phyloP scores from a whole-genome alignment of 2,888 invertebrate species.

The Caenorhabditis sinica region DNA sequence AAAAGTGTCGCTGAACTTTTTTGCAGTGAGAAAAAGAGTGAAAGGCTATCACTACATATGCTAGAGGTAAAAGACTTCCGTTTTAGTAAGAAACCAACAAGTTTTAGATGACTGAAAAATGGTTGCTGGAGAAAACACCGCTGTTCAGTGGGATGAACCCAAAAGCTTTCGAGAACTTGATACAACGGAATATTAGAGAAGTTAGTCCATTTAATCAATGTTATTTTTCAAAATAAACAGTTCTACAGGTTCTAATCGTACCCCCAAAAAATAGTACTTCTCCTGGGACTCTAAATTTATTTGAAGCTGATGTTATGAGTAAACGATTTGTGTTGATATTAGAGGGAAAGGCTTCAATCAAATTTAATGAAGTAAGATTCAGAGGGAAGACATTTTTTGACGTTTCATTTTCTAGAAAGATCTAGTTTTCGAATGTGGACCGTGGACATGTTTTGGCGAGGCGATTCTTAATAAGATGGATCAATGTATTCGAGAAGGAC shows the following conservation, averaged over 20 bases:
- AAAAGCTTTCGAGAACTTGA: slow-evolving; percentile 64
- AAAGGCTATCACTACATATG: slow-evolving; percentile 59
- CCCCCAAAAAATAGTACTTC: slow-evolving; percentile 53
- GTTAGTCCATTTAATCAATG: not conserved
- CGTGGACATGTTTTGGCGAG: slow-evolving; percentile 95
- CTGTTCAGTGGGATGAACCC: slow-evolving; percentile 61
- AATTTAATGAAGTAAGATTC: slow-evolving; percentile 56
- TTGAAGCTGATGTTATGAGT: slow-evolving; percentile 85
- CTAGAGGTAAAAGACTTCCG: too few relatives aligned
- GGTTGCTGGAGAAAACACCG: slow-evolving; percentile 55
- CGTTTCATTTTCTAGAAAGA: slow-evolving; percentile 71
- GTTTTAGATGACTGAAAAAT: slow-evolving; percentile 62
- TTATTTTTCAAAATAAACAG: not conserved
- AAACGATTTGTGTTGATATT: slow-evolving; percentile 96
- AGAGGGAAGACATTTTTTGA: too few relatives aligned
- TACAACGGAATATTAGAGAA: slow-evolving; percentile 68
- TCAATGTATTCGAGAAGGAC: slow-evolving; percentile 24
- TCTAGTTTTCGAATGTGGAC: slow-evolving; percentile 92
- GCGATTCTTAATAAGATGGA: slow-evolving; percentile 73
- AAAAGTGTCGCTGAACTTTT: slow-evolving; percentile 45
- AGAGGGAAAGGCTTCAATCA: slow-evolving; percentile 88
- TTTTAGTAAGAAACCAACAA: too few relatives aligned
- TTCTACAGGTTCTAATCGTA: slow-evolving; percentile 46
- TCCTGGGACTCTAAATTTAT: slow-evolving; percentile 76
- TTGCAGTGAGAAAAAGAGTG: slow-evolving; percentile 65